Conservation (phyloP, 2,113 vertebrate species). For the Nesospiza acunhae region DNA sequence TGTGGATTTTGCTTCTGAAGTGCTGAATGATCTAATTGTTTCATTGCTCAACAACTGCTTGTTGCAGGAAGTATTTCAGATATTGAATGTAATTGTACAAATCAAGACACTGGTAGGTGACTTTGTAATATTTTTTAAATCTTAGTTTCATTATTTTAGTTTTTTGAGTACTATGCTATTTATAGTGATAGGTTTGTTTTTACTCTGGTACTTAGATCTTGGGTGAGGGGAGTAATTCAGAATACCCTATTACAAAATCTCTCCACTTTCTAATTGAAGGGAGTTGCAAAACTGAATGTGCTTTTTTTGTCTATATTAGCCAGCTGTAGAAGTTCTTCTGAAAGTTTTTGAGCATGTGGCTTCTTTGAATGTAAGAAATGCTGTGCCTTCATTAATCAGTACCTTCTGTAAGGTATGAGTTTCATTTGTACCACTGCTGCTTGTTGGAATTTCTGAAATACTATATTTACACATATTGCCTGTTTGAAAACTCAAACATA, state of each 20-base stretch:
- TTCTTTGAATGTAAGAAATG: constrained; percentile 70
- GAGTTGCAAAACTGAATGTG: constrained; percentile 30
- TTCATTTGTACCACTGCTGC: background rate
- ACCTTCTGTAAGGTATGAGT: constrained; percentile 83
- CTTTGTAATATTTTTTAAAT: background rate
- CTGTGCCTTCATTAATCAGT: constrained; percentile 78
- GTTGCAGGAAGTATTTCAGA: constrained; percentile 80
- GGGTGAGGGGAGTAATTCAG: background rate
- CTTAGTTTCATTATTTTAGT: background rate
- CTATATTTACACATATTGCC: background rate
- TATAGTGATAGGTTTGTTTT: background rate
- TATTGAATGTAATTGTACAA: constrained; percentile 73
- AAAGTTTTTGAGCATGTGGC: constrained; percentile 83
- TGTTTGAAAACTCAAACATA: background rate
- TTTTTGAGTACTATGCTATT: background rate
- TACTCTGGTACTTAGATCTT: background rate
- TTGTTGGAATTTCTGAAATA: background rate
- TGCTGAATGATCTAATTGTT: constrained; percentile 80
- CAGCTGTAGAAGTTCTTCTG: constrained; percentile 78
- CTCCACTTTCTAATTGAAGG: background rate
- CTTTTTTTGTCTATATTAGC: constrained; percentile 74
- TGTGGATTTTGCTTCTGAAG: constrained; percentile 75
- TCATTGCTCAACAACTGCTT: constrained; percentile 77
- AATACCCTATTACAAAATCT: background rate
- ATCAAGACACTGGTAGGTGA: constrained; percentile 83